These are phyloP conservation scores for Enteromius mattozi DNA, from an alignment of 2,797 vertebrate species.

Conservation along the genomic window DNA sequence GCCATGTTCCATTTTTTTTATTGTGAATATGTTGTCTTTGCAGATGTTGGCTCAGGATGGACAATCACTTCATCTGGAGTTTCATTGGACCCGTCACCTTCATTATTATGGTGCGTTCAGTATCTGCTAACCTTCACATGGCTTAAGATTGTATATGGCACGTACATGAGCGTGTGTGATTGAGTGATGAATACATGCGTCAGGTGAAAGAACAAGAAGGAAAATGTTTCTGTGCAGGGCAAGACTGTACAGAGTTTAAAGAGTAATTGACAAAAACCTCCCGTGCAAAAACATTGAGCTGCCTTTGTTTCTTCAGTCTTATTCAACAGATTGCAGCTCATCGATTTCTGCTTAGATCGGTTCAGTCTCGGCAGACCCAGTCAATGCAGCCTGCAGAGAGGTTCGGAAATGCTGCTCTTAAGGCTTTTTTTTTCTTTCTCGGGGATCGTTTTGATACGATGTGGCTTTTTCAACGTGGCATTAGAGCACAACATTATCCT, in stretches of 20 bases:
- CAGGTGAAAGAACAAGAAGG: constrained; percentile 40
- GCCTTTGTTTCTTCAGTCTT: constrained; percentile 62
- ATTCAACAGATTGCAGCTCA: constrained; percentile 56
- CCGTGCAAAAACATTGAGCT: constrained; percentile 63
- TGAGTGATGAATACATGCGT: constrained; percentile 57
- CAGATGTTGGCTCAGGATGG: constrained; percentile 98
- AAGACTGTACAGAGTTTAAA: constrained; percentile 56
- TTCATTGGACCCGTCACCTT: constrained; percentile 98
- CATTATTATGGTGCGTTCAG: constrained; percentile 95
- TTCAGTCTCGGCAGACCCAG: constrained; percentile 61
- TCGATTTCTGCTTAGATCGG: constrained; percentile 62
- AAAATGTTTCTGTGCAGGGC: constrained; percentile 54
- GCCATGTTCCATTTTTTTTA: background rate
- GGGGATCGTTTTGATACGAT: constrained; percentile 45
- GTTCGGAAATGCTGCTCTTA: constrained; percentile 40
- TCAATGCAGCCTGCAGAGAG: constrained; percentile 51
- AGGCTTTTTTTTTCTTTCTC: constrained; percentile 41
- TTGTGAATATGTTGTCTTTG: constrained; percentile 37
- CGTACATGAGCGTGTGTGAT: background rate
- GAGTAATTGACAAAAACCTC: constrained; percentile 59
- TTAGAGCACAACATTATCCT: constrained; percentile 37
- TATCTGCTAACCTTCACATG: background rate
- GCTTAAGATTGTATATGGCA: background rate
- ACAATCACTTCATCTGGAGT: constrained; percentile 99
- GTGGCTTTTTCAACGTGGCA: constrained; percentile 39